Evolutionary conservation across 1,140 invertebrate species (phyloP), one percentile per base, ranked within the genome.

Genomic region (Teleopsis dalmanni): DNA sequence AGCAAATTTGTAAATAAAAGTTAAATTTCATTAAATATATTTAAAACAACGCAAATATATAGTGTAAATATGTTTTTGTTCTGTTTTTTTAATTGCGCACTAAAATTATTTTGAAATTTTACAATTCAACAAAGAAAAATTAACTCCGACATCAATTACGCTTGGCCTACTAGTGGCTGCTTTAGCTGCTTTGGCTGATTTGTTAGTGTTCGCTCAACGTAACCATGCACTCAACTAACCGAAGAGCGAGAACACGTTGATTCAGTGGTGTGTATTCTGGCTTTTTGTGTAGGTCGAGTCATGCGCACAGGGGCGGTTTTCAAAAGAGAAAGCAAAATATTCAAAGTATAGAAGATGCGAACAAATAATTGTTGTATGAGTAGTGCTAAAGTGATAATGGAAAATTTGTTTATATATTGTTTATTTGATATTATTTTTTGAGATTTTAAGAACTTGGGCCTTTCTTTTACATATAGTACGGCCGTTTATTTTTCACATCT

Each of bases 81-180:
- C n/a, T n/a, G n/a, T 43, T 43, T 29, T 29, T 8, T 43, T 27
- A 29, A 43, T 43, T 43, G 41, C 41, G 41, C 41, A 43, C 41
- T 43, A 43, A 43, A 19, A 29, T 29, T 19, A 43, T 43, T 43
- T 43, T 43, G 26, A 29, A 43, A 31, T 19, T 16, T 43, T 43
- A n/a, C n/a, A n/a, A n/a, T 26, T 43, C 11, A 43, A 43, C 41
- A 43, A 43, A 43, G 41, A 43, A 43, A 43, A 43, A 25, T n/a
- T n/a, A n/a, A n/a, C n/a, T n/a, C n/a, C n/a, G n/a, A n/a, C n/a
- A n/a, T n/a, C n/a, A n/a, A n/a, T n/a, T n/a, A n/a, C n/a, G n/a
- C n/a, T n/a, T n/a, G n/a, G n/a, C n/a, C n/a, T 43, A 43, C 41
- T 43, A 43, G 25, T 43, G 25, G 41, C 23, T 13, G 27, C 27